Percentiles rank a stretch among this genome's conserved stretches.
Evolutionary conservation across 2,888 invertebrate species (phyloP).

Genomic region (Atrina japonica): DNA sequence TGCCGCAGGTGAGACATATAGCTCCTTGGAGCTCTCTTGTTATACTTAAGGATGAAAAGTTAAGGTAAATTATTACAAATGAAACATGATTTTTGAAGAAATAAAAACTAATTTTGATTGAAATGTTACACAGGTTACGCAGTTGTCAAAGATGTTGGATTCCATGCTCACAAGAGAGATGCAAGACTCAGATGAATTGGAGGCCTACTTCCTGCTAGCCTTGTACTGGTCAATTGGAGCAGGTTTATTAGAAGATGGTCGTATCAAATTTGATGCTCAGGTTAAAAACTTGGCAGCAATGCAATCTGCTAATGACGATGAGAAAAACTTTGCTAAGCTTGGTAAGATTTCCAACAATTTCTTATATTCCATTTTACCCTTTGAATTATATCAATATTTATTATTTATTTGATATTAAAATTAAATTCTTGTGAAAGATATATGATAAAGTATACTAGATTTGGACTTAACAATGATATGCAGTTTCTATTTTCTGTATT

Average conservation of each 20-base stretch:
- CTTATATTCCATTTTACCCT: background rate
- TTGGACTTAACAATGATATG: too few species aligned
- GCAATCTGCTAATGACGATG: conserved; percentile 85
- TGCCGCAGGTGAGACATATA: too few species aligned
- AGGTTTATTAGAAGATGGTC: conserved; percentile 86
- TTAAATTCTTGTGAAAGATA: too few species aligned
- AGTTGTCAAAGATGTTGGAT: conserved; percentile 91
- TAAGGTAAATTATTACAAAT: too few species aligned
- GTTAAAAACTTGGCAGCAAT: conserved; percentile 88
- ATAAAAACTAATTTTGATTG: background rate
- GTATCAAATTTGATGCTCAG: conserved; percentile 89
- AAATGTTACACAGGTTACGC: conserved; percentile 84
- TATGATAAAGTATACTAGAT: too few species aligned
- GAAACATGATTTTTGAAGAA: too few species aligned
- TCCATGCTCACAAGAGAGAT: conserved; percentile 83
- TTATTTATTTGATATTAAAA: too few species aligned
- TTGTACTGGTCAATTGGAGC: conserved; percentile 94
- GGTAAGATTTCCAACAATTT: conserved; percentile 55
- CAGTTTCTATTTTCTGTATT: too few species aligned
- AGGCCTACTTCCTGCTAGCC: conserved; percentile 88
- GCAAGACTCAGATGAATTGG: conserved; percentile 82
- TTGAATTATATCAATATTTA: too few species aligned
- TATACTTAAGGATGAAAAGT: too few species aligned
- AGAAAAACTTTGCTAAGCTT: conserved; percentile 67
- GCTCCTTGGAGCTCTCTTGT: too few species aligned